Evolutionary conservation across 92 coral and sea anemone species (phyloP), one percentile per base, ranked within the genome.

Genomic region (Chrysogorgia sp.): DNA sequence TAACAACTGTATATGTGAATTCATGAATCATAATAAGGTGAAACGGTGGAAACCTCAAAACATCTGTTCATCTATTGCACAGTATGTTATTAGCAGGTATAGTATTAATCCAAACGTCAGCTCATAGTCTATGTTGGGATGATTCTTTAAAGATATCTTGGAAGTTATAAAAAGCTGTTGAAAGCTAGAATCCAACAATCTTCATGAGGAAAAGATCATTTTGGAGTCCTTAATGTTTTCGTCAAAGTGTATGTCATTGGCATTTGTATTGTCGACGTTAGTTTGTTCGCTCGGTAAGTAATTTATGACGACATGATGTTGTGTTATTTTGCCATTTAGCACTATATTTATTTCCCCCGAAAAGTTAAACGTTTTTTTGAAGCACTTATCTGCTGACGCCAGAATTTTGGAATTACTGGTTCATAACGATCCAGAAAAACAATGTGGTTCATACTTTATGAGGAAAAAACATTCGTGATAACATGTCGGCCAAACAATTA

Each of bases 211-310:
- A 30, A n/a, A 45, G 12, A 15, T 17, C 76, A 48, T 10, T 9
- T 33, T 37, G 10, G 6, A 30, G 1, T 69, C 37, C 5, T 28
- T 45, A 69, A 69, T 69, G 76, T 35, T 49, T 34, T 33, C 34
- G 40, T 69, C 48, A 25, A 34, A 48, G 20, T 37, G 3, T 17
- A 12, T 30, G 45, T 48, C 13, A 35, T 34, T 58, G 52, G 20
- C 45, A 47, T 48, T 69, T 28, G 60, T 69, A 35, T 49, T 69
- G 60, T 26, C 34, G 34, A 45, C 40, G 15, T 69, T 48, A 48
- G 29, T 69, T 20, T 20, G 72, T 47, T 33, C 48, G 29, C 76
- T 45, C 52, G 28, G 76, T 69, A 69, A 69, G 76, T 69, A 28
- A 69, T 45, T 1, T 69, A 48, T 45, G 34, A 69, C 60, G 43